A percentile compares a stretch with the other conserved stretches of the same genome.
Evolutionary conservation across 1,140 invertebrate species (phyloP).

Genomic region (Monochamus saltuarius): DNA sequence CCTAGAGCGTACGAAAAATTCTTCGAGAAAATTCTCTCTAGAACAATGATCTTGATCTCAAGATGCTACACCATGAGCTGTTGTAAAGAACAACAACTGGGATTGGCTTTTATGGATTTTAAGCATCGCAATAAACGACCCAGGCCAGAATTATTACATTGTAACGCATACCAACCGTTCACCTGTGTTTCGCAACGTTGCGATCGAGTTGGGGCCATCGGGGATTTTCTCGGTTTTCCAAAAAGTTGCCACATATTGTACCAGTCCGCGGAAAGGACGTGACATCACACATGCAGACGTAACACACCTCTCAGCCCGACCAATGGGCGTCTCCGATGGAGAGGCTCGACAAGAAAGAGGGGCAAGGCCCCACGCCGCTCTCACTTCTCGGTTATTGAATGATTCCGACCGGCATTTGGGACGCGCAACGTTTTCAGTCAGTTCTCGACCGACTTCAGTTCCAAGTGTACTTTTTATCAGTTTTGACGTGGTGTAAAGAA

Average conservation of each 20-base stretch:
- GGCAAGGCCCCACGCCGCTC: slow-evolving; percentile 5
- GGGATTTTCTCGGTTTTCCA: not conserved
- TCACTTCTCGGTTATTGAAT: slow-evolving; percentile 25
- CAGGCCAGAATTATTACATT: too few relatives aligned
- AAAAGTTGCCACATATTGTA: not conserved
- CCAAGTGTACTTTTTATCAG: slow-evolving; percentile 3
- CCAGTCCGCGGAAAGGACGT: not conserved
- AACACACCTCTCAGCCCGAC: slow-evolving; percentile 27
- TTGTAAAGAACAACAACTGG: too few relatives aligned
- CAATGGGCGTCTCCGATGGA: slow-evolving; percentile 15
- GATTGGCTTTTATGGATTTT: too few relatives aligned
- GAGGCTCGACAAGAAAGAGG: slow-evolving; percentile 11
- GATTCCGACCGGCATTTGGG: slow-evolving; percentile 17
- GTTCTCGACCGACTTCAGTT: not conserved
- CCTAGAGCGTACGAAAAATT: too few relatives aligned
- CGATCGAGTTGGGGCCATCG: slow-evolving; percentile 5
- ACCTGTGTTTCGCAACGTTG: not conserved
- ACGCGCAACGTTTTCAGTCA: slow-evolving; percentile 8
- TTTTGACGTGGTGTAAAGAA: slow-evolving; percentile 4
- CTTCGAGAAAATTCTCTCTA: too few relatives aligned
- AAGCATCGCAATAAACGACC: too few relatives aligned
- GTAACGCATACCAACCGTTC: not conserved
- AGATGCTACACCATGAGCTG: too few relatives aligned
- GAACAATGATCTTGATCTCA: too few relatives aligned
- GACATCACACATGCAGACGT: slow-evolving; percentile 23